A percentile compares a stretch with the other conserved stretches of the same genome.
These are phyloP conservation scores for Drosophila austrosaltans DNA, from an alignment of 2,888 invertebrate species.

Conservation along the genomic window DNA sequence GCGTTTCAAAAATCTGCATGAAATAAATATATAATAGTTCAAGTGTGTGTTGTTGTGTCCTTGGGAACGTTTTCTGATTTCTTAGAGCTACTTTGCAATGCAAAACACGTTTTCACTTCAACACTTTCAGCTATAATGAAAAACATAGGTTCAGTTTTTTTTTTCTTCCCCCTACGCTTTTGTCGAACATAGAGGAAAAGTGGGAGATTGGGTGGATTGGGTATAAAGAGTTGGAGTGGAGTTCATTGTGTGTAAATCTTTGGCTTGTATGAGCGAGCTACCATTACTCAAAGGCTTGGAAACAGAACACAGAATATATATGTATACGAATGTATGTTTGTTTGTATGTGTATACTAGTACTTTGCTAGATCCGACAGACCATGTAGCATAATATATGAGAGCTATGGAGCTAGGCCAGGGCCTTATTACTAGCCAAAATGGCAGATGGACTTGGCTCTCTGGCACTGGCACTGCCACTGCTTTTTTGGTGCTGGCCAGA, in stretches of 20 bases:
- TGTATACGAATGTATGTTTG: slow-evolving; percentile 16
- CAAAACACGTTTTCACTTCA: slow-evolving; percentile 41
- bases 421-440: slow-evolving; percentile 20
- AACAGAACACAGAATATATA: neutral
- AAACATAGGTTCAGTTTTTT: slow-evolving; percentile 21
- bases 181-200: neutral
- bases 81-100: slow-evolving; percentile 16
- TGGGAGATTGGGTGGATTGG: neutral
- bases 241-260: slow-evolving; percentile 44
- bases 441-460: slow-evolving; percentile 14
- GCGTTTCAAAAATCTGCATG: slow-evolving; percentile 2
- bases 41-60: neutral
- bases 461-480: slow-evolving; percentile 3
- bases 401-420: slow-evolving; percentile 13
- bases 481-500: neutral
- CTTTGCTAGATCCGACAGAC: slow-evolving; percentile 13
- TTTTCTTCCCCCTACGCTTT: neutral
- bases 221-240: neutral
- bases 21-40: slow-evolving; percentile 7
- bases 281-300: slow-evolving; percentile 37
- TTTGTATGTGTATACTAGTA: slow-evolving; percentile 15
- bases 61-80: slow-evolving; percentile 16
- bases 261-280: slow-evolving; percentile 17
- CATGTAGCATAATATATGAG: slow-evolving; percentile 16
- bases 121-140: slow-evolving; percentile 19